phyloP scores from a whole-genome alignment of 23 tunicate genomes.

The Corella eumyota region DNA sequence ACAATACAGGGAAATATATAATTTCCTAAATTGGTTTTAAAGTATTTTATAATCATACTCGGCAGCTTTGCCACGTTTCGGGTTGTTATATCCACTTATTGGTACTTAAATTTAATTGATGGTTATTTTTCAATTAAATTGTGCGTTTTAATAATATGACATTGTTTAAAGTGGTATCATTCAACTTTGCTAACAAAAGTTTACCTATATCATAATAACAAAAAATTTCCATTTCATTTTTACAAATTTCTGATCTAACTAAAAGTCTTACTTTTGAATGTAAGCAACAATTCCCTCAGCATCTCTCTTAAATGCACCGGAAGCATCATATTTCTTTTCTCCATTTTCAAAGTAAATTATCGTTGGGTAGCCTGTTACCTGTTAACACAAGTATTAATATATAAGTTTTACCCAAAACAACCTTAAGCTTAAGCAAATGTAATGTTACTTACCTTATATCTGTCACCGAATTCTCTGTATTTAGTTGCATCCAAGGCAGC shows the following conservation, averaged over 20 bases:
- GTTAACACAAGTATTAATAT: neutral
- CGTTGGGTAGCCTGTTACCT: conserved; percentile 96
- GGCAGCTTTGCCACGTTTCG: too few relatives aligned
- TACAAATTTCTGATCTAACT: too few relatives aligned
- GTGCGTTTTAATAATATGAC: too few relatives aligned
- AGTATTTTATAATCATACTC: too few relatives aligned
- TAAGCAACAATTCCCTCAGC: conserved; percentile 84
- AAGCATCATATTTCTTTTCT: conserved; percentile 71
- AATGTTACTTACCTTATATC: conserved; percentile 39
- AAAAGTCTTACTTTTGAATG: conserved; percentile 58
- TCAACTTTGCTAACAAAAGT: neutral
- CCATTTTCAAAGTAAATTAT: conserved; percentile 88
- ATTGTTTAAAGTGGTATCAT: neutral
- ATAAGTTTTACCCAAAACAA: too few relatives aligned
- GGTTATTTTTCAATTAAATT: neutral
- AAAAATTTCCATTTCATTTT: too few relatives aligned
- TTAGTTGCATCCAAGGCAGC: conserved; percentile 91
- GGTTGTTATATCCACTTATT: too few relatives aligned
- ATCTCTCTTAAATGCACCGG: conserved; percentile 67
- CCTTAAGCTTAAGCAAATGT: neutral
- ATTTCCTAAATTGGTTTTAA: too few relatives aligned
- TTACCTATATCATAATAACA: neutral
- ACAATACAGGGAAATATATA: too few relatives aligned
- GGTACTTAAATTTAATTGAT: too few relatives aligned
- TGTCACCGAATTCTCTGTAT: conserved; percentile 31